Evolutionary conservation across 2,797 vertebrate species (phyloP).

Genomic region (Vireo griseus): DNA sequence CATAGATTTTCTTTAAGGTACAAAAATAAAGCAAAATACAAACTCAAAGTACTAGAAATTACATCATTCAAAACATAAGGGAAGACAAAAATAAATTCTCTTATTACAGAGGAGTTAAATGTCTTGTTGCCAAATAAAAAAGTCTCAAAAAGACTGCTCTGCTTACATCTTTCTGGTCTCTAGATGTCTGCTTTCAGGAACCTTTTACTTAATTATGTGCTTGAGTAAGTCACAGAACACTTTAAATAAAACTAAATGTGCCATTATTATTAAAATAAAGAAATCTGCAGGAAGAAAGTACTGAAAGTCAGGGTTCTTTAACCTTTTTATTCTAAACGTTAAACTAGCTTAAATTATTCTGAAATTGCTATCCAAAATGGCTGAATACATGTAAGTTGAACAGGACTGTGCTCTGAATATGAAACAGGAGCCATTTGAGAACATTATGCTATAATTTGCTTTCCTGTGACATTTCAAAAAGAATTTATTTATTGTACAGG

Average conservation of each 20-base stretch:
- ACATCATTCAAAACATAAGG: background rate
- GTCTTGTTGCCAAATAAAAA: background rate
- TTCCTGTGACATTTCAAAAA: background rate
- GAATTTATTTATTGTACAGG: background rate
- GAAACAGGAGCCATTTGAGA: background rate
- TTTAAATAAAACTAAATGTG: background rate
- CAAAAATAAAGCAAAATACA: background rate
- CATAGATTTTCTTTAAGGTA: background rate
- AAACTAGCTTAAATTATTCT: background rate
- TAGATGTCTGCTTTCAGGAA: background rate
- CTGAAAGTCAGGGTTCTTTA: constrained; percentile 14
- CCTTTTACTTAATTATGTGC: background rate
- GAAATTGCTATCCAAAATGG: background rate
- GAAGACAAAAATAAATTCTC: background rate
- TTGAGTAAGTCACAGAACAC: background rate
- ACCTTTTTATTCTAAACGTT: background rate
- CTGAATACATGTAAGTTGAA: background rate
- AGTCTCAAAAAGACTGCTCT: background rate
- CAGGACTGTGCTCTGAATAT: background rate
- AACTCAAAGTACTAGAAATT: background rate
- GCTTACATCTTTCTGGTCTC: background rate
- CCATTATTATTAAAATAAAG: constrained; percentile 19
- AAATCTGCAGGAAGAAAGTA: background rate
- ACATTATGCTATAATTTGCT: background rate
- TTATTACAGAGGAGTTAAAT: background rate